Evolutionary conservation across 2,888 invertebrate species (phyloP).

Genomic region (Uloborus plumipes): DNA sequence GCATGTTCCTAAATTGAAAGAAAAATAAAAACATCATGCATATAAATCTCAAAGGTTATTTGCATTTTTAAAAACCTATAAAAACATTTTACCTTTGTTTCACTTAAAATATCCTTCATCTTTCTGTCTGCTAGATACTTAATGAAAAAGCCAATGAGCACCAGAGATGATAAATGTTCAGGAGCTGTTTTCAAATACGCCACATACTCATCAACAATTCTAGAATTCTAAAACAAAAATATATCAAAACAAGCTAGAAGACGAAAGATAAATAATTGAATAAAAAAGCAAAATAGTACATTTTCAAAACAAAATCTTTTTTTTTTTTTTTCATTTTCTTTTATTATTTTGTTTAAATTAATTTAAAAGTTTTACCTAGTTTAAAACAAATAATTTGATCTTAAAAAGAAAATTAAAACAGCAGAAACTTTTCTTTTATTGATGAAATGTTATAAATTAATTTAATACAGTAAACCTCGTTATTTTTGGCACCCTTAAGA

Average conservation of each 20-base stretch:
- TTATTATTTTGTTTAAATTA: too few species aligned
- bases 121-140: conserved; percentile 43
- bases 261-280: background rate
- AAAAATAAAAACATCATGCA: background rate
- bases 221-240: background rate
- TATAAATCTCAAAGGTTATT: background rate
- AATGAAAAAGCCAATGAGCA: conserved; percentile 34
- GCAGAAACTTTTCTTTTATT: too few species aligned
- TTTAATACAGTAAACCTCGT: too few species aligned
- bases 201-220: conserved; percentile 33
- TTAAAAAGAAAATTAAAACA: too few species aligned
- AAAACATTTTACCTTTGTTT: conserved; percentile 29
- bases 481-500: too few species aligned
- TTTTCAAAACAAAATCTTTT: too few species aligned
- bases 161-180: conserved; percentile 38
- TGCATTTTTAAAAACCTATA: background rate
- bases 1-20: conserved; percentile 36
- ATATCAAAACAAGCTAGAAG: background rate
- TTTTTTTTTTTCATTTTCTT: too few species aligned
- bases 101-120: conserved; percentile 17
- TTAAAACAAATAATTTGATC: too few species aligned
- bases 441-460: too few species aligned
- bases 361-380: too few species aligned
- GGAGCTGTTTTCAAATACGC: conserved; percentile 20
- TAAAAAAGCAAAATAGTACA: too few species aligned